Base-by-base conservation (phyloP, 2,888 invertebrate genomes). In the Mamestra brassicae region DNA sequence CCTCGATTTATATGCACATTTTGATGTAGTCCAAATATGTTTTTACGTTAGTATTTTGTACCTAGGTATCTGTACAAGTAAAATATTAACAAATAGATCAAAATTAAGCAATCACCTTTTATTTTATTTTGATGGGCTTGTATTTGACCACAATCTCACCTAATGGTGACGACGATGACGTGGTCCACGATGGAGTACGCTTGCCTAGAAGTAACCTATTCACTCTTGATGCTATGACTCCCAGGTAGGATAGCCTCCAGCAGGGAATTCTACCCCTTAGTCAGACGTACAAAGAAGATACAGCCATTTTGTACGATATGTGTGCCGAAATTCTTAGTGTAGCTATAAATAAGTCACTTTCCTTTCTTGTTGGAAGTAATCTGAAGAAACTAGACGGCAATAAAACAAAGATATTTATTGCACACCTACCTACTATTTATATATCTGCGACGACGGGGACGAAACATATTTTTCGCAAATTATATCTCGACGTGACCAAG, bases 331-430 rank as follows among this genome's bases (percentile, higher is more conserved):
- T 52, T 52, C 17, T 52, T 58, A 11, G 5, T 26, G 3, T 36
- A n/a, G 17, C 17, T 55, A 8, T 36, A 68, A 54, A 50, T 0
- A 60, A 15, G 36, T n/a, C 55, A 17, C 26, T 60, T 47, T 34
- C 13, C 45, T 69, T 69, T 69, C 76, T 65, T 76, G 57, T 76
- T 61, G 17, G n/a, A 57, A 13, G 26, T 81, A 66, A 79, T 76
- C 17, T 66, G 13, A 54, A 69, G 13, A 15, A 62, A 69, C 65
- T 76, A 58, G 66, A 2, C 11, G 13, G 8, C 55, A 42, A 63
- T 64, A 68, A 81, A 64, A 68, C 68, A 68, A 13, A 50, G 13
- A 64, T 64, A 68, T 75, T 80, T 78, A 81, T 75, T 60, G 10
- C 50, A 52, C n/a, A 36, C 34, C 0, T 26, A 13, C 4, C 52